A percentile compares a stretch with the other conserved stretches of the same genome.
Conservation (phyloP, 2,113 vertebrate genomes). For the Mystacornis crossleyi region DNA sequence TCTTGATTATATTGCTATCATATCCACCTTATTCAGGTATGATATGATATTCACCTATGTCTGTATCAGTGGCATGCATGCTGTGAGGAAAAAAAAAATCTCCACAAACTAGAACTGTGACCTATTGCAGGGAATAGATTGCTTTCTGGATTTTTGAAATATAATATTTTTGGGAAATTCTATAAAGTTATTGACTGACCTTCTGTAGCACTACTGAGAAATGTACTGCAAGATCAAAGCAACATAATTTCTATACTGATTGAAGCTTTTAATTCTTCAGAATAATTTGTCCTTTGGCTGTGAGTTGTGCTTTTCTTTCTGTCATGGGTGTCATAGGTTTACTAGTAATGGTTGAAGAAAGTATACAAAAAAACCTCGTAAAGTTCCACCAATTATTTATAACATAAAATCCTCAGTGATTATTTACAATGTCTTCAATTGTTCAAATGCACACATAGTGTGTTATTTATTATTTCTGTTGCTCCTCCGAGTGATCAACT, state of each 20-base stretch:
- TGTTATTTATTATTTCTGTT: neutral
- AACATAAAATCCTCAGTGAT: neutral
- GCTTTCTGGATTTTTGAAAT: neutral
- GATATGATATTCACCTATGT: neutral
- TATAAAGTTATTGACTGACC: neutral
- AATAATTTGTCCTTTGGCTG: neutral
- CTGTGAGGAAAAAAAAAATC: neutral
- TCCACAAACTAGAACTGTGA: neutral
- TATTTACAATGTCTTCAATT: neutral
- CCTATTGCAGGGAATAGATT: neutral
- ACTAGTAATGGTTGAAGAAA: neutral
- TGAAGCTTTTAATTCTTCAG: neutral
- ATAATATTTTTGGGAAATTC: neutral
- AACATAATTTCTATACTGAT: neutral
- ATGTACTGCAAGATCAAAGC: neutral
- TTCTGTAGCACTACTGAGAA: neutral
- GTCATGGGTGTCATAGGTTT: neutral
- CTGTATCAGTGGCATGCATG: neutral
- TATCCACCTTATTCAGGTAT: neutral
- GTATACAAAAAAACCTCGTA: neutral
- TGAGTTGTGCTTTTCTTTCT: neutral
- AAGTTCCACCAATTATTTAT: neutral
- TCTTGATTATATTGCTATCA: neutral
- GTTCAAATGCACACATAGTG: neutral
- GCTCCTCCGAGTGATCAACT: neutral